Evolutionary conservation across 2,113 vertebrate genomes (phyloP), one percentile per base, ranked within the genome.

Genomic region (Callocephalon fimbriatum): DNA sequence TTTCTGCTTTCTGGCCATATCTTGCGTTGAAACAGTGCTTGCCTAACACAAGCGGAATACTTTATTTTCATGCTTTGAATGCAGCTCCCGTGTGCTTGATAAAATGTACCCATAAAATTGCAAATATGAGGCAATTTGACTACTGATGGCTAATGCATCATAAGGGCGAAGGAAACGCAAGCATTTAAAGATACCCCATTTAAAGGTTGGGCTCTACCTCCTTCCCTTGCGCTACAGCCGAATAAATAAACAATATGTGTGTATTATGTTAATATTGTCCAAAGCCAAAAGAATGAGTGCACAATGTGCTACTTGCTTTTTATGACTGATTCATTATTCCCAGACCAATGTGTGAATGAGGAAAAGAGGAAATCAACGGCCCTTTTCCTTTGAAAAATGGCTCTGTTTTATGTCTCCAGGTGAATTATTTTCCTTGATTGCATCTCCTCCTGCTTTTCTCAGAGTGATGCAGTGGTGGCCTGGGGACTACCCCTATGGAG

Each of bases 31-130:
- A 90, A 81, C 88, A 77, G 85, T 31, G 5, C 92, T 88, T 76
- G 88, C 93, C 87, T 88, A 88, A 88, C 86, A 54, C 48, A 83
- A 94, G 86, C 76, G 66, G 89, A 93, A 73, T 88, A 76, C 76
- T 97, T 95, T 63, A 95, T 94, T 92, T 71, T 82, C 4, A 5
- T 77, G 88, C 92, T 94, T 56, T 90, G 91, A 90, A 91, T 93
- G 95, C 95, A 47, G 84, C 93, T 78, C 81, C 91, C 45, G 75
- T 70, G 91, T 85, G 87, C 85, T 94, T 96, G 97, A 97, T 75
- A 65, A 96, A 97, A 97, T 72, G 90, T 63, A 68, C 32, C 93
- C 92, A 97, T 97, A 96, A 97, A 96, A 96, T 88, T 96, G 96
- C 96, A 96, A 96, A 96, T 94, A 93, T 35, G 29, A 94, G 68